Percentiles rank a stretch among this genome's conserved stretches.
These are phyloP conservation scores for Python bivittatus DNA, from an alignment of 2,113 vertebrate genomes.

Conservation along the genomic window DNA sequence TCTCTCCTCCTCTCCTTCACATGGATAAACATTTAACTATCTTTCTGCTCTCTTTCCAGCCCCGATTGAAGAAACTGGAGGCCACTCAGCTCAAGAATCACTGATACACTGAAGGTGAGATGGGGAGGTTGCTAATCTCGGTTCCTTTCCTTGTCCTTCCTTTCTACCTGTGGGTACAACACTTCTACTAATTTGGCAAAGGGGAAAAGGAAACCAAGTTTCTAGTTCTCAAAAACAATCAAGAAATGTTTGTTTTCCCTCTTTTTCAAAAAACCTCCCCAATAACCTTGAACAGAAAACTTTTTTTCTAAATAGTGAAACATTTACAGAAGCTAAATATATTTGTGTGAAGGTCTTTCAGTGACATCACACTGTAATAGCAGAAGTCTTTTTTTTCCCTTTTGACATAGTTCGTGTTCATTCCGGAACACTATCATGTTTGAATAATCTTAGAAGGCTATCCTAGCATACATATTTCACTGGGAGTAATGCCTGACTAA, in stretches of 20 bases:
- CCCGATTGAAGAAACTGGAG: slow-evolving; percentile 73
- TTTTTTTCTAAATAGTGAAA: neutral
- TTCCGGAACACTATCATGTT: neutral
- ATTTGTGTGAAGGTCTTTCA: neutral
- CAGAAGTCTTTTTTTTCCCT: neutral
- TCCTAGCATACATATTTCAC: neutral
- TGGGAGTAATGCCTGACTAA: neutral
- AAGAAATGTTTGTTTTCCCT: neutral
- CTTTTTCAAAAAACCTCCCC: neutral
- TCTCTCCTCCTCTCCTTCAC: neutral
- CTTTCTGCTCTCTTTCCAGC: slow-evolving; percentile 50
- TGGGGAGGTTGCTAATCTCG: neutral
- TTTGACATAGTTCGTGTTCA: neutral
- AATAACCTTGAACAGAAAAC: neutral
- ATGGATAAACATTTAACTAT: neutral
- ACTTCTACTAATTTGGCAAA: neutral
- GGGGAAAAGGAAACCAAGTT: neutral
- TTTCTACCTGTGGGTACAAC: neutral
- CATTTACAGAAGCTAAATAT: neutral
- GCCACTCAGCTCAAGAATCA: slow-evolving; percentile 68
- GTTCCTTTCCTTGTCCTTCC: neutral
- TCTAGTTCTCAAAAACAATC: neutral
- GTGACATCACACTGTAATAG: neutral
- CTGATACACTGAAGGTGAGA: slow-evolving; percentile 67
- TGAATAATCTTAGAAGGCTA: neutral